These are phyloP conservation scores for Dendrophyllia cribrosa DNA, from an alignment of 64 coral and sea anemone species.

Conservation along the genomic window DNA sequence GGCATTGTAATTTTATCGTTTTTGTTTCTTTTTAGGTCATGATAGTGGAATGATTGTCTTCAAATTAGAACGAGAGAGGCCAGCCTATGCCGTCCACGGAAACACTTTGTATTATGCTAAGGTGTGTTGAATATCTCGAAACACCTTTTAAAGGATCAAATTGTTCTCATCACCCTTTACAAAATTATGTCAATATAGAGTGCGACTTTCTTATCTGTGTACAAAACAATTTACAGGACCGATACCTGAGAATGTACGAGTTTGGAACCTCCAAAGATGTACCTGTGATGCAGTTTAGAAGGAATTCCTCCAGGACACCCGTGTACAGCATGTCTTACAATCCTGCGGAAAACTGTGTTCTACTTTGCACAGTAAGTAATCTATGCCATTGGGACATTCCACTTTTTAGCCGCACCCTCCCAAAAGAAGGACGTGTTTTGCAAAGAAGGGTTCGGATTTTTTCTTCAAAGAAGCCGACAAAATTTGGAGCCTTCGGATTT, in stretches of 20 bases:
- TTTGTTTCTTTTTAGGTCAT: constrained; percentile 76
- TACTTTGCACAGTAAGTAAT: constrained; percentile 85
- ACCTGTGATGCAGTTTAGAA: constrained; percentile 95
- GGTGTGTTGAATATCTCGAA: neutral
- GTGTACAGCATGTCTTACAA: constrained; percentile 94
- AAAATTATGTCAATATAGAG: too few relatives aligned
- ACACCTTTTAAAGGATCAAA: neutral
- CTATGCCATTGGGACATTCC: too few relatives aligned
- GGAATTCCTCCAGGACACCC: constrained; percentile 89
- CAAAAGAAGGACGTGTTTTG: too few relatives aligned
- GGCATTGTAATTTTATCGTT: neutral
- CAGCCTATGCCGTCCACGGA: constrained; percentile 97
- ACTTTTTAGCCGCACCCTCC: too few relatives aligned
- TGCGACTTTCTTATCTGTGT: neutral
- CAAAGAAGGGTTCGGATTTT: too few relatives aligned
- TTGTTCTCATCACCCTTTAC: too few relatives aligned
- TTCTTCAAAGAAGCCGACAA: too few relatives aligned
- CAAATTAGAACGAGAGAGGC: constrained; percentile 95
- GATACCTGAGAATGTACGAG: constrained; percentile 96
- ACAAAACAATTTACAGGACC: constrained; percentile 53
- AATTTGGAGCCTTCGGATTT: too few relatives aligned
- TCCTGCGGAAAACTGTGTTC: constrained; percentile 97
- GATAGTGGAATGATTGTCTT: constrained; percentile 99
- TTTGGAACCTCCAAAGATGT: constrained; percentile 99
- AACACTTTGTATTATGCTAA: constrained; percentile 97